These are phyloP conservation scores for Carcinoscorpius rotundicauda DNA, from an alignment of 1,140 invertebrate species.

Conservation along the genomic window DNA sequence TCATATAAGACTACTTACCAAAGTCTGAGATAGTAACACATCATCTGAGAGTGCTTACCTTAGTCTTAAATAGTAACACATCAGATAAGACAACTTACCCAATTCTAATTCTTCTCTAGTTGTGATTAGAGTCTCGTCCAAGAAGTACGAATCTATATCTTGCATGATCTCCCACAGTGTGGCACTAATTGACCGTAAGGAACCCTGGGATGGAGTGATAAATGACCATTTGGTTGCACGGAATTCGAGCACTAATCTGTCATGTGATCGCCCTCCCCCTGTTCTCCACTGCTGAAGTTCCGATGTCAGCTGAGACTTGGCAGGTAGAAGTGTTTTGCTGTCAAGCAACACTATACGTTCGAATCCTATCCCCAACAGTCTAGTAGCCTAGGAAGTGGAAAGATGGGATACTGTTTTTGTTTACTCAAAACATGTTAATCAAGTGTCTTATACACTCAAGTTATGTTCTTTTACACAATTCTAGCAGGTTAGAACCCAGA, in stretches of 20 bases:
- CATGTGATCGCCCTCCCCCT: conserved; percentile 48
- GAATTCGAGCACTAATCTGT: conserved; percentile 51
- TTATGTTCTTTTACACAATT: too few relatives aligned
- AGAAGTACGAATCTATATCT: conserved; percentile 33
- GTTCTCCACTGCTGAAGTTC: conserved; percentile 53
- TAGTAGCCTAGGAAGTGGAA: conserved; percentile 39
- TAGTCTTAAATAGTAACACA: too few relatives aligned
- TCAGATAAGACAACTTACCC: conserved; percentile 5
- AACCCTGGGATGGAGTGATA: conserved; percentile 36
- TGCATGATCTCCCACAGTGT: conserved; percentile 43
- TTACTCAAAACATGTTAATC: too few relatives aligned
- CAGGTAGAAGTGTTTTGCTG: conserved; percentile 46
- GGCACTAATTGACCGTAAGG: conserved; percentile 39
- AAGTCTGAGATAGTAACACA: too few relatives aligned
- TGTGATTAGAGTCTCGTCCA: conserved; percentile 24
- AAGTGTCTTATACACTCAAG: too few relatives aligned
- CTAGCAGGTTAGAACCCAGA: too few relatives aligned
- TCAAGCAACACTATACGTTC: conserved; percentile 50
- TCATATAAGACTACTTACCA: too few relatives aligned
- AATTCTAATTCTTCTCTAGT: conserved; percentile 12
- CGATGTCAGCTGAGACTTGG: conserved; percentile 45
- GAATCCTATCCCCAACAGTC: conserved; percentile 47
- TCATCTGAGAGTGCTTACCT: too few relatives aligned
- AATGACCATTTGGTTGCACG: conserved; percentile 47
- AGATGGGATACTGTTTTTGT: neutral